Evolutionary conservation across 2,797 vertebrate genomes (phyloP).

Genomic region (Hydrophis major): DNA sequence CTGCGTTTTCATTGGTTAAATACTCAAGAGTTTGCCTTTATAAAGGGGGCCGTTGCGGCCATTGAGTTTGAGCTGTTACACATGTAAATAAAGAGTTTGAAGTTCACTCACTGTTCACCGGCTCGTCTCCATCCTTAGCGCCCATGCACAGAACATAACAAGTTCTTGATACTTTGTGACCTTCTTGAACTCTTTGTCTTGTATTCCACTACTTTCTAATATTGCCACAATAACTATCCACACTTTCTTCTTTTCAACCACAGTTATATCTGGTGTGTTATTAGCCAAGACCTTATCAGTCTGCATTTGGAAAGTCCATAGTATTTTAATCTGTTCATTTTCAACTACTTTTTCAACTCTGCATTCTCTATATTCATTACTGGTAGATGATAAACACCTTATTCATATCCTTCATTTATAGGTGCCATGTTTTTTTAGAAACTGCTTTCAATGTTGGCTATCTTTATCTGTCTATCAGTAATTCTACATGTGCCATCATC

Average conservation of each 20-base stretch:
- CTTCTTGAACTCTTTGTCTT: not conserved
- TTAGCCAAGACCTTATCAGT: not conserved
- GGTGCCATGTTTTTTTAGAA: not conserved
- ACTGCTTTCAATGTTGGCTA: too few species aligned
- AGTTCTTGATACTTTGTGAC: not conserved
- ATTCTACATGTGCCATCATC: too few species aligned
- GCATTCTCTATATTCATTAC: not conserved
- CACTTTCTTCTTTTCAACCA: not conserved
- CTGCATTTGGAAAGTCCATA: not conserved
- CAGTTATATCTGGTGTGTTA: not conserved
- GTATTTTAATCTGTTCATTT: not conserved
- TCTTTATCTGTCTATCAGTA: too few species aligned
- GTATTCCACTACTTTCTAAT: not conserved
- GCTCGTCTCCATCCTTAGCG: too few species aligned
- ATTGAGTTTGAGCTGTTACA: too few species aligned
- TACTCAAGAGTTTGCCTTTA: too few species aligned
- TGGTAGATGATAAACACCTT: not conserved
- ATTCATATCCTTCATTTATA: not conserved
- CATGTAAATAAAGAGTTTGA: too few species aligned
- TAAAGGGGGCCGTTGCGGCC: too few species aligned
- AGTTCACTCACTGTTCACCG: too few species aligned
- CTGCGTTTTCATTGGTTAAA: too few species aligned
- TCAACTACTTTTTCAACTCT: not conserved
- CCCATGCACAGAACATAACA: too few species aligned
- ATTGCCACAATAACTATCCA: not conserved